Base-by-base conservation (phyloP, 2,888 invertebrate genomes). In the Melipona beecheii region DNA sequence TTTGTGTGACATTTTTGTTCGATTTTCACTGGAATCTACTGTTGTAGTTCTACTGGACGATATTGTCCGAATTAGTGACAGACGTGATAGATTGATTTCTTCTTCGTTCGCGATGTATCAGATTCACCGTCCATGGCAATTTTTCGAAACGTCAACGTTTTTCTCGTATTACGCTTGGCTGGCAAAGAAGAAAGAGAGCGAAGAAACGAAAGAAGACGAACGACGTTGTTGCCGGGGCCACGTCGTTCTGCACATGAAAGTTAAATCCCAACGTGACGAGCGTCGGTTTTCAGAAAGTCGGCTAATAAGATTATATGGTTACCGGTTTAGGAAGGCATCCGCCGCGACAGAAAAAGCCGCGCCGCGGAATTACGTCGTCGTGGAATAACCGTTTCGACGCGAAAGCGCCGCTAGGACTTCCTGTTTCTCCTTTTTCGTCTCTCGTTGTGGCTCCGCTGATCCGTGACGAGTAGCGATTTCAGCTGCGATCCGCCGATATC, bases 401-500 rank as follows among this genome's bases (percentile, higher is more conserved):
- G 83, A 83, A 72, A 84, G 75, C 64, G 72, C 65, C 66, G 52
- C 56, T 71, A 19, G 68, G 68, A 68, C 78, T 85, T 85, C 85
- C 84, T 52, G 85, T 24, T 78, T 84, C 84, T 78, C 84, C 85
- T 84, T 86, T 86, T 81, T 85, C 81, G 81, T 81, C 24, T 0
- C 2, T 27, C 31, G 31, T 31, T 2, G 27, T 2, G 43, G 36
- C 31, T 31, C 19, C 84, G 74, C 19, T 81, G 78, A 78, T 81
- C 78, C 81, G 81, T 73, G 84, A 81, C 84, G 74, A 66, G 79
- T 56, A 43, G 56, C 83, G 83, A 85, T 85, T 85, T 76, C 56
- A 78, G 56, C 52, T 64, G 64, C 21, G 68, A 69, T 83, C 31
- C 65, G n/a, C 27, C 70, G 68, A 77, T 83, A 71, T 62, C 69